Evolutionary conservation across 1,140 invertebrate genomes (phyloP).

Genomic region (Lepidostoma basale): DNA sequence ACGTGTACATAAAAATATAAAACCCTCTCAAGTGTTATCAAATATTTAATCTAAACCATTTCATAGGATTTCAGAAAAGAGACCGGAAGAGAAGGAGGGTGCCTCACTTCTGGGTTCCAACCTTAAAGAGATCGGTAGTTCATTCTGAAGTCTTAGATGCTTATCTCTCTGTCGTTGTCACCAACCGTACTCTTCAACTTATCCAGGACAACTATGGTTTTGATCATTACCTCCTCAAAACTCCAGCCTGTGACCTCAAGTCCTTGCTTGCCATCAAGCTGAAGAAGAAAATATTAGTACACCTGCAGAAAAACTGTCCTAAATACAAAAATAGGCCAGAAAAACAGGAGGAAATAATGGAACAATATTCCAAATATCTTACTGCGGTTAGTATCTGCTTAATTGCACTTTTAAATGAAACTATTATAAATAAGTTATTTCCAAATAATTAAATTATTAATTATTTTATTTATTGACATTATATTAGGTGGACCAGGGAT

Average conservation of each 20-base stretch:
- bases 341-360: slow-evolving; percentile 76
- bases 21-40: background rate
- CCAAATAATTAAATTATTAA: too few relatives aligned
- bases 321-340: slow-evolving; percentile 73
- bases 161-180: slow-evolving; percentile 81
- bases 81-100: slow-evolving; percentile 64
- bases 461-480: too few relatives aligned
- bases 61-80: slow-evolving; percentile 77
- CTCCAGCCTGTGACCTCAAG: slow-evolving; percentile 84
- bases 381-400: slow-evolving; percentile 68
- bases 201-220: slow-evolving; percentile 93
- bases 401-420: background rate
- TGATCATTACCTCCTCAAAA: slow-evolving; percentile 94
- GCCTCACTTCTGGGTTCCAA: slow-evolving; percentile 88
- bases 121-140: slow-evolving; percentile 77
- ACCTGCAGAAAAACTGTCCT: slow-evolving; percentile 75
- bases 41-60: too few relatives aligned
- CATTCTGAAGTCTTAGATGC: slow-evolving; percentile 93
- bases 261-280: slow-evolving; percentile 81
- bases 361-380: slow-evolving; percentile 85
- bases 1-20: too few relatives aligned
- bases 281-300: slow-evolving; percentile 82
- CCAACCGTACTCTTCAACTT: slow-evolving; percentile 77
- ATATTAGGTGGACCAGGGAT: too few relatives aligned
- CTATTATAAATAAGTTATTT: too few relatives aligned